phyloP scores from a whole-genome alignment of 1,140 invertebrate genomes.

The Neuroterus valhalla region DNA sequence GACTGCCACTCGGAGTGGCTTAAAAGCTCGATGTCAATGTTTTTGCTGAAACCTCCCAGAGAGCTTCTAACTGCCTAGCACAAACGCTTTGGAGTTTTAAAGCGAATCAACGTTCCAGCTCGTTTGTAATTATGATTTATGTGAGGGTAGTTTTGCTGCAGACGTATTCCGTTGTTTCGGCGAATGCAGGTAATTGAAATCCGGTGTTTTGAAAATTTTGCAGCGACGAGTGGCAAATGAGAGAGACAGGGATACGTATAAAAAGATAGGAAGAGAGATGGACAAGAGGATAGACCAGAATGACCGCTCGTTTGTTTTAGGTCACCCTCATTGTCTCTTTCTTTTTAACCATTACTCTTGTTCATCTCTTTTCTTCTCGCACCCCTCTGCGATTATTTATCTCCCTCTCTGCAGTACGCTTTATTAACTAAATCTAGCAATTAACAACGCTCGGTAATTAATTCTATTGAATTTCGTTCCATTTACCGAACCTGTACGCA shows the following conservation, averaged over 20 bases:
- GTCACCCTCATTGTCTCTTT: slow-evolving; percentile 6
- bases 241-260: too few species aligned
- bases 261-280: too few species aligned
- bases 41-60: slow-evolving; percentile 25
- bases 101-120: slow-evolving; percentile 14
- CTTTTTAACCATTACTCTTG: slow-evolving; percentile 7
- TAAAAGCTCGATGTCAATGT: slow-evolving; percentile 26
- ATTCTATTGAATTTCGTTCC: slow-evolving; percentile 66
- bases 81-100: slow-evolving; percentile 1
- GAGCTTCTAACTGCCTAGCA: neutral
- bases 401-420: slow-evolving; percentile 3
- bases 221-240: too few species aligned
- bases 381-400: slow-evolving; percentile 7
- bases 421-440: slow-evolving; percentile 18
- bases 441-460: slow-evolving; percentile 59
- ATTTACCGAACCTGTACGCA: slow-evolving; percentile 43
- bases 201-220: neutral
- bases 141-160: slow-evolving; percentile 29
- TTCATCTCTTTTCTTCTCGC: slow-evolving; percentile 8
- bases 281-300: too few species aligned
- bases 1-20: neutral
- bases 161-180: slow-evolving; percentile 22
- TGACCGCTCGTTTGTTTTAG: slow-evolving; percentile 19
- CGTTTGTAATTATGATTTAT: slow-evolving; percentile 30
- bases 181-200: neutral